Conservation (phyloP, 1,140 invertebrate genomes). For the Melitaea cinxia region DNA sequence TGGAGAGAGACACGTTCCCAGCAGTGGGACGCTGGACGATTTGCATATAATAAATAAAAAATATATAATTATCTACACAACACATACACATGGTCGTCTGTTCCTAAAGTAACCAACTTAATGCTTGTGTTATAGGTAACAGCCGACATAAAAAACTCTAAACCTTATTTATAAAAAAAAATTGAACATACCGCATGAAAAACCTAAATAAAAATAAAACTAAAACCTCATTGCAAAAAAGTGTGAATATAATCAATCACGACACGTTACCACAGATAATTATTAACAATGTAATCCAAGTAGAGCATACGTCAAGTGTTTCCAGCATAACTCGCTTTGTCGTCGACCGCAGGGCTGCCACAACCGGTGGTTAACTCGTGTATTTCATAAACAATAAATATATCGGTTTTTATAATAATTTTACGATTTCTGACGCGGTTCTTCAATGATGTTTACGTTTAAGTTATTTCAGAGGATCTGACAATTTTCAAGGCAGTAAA, state of each 20-base stretch:
- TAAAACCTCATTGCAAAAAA: background rate
- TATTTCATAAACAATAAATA: slow-evolving; percentile 42
- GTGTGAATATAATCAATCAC: background rate
- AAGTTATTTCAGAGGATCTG: background rate
- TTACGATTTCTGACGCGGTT: slow-evolving; percentile 4
- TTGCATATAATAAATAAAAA: no score
- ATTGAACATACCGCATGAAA: no score
- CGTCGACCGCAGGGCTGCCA: slow-evolving; percentile 13
- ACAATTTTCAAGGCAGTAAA: no score
- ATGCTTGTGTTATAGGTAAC: no score
- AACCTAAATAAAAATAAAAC: no score
- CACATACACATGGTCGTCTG: no score
- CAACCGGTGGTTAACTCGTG: slow-evolving; percentile 37
- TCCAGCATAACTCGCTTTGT: slow-evolving; percentile 31
- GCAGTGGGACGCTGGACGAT: no score
- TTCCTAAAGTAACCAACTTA: no score
- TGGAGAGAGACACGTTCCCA: no score
- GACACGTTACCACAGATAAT: slow-evolving; percentile 10
- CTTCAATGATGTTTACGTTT: background rate
- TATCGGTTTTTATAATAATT: slow-evolving; percentile 17
- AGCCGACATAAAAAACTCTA: no score
- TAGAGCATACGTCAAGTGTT: slow-evolving; percentile 29
- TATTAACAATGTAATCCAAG: slow-evolving; percentile 10
- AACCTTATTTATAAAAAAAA: no score
- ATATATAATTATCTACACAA: no score